Conservation (phyloP, 1,140 invertebrate genomes). For the Drosophila suzukii region DNA sequence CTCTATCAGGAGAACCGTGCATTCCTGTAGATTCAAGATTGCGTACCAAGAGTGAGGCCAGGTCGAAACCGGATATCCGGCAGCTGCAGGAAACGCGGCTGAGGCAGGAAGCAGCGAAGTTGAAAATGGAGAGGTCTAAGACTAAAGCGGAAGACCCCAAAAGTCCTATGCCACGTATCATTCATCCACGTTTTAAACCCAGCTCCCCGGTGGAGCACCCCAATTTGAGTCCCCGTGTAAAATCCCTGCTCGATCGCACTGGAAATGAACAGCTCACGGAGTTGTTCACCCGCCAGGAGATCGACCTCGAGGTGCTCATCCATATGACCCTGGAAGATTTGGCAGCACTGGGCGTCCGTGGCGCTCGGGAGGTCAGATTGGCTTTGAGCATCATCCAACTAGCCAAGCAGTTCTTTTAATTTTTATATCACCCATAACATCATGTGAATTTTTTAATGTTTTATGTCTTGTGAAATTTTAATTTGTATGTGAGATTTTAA, state of each 20-base stretch:
- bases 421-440: not conserved
- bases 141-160: not conserved
- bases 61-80: not conserved
- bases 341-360: slow-evolving; percentile 53
- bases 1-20: not conserved
- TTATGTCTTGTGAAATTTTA: slow-evolving; percentile 16
- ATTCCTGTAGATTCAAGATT: not conserved
- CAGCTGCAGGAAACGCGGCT: slow-evolving; percentile 5
- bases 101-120: not conserved
- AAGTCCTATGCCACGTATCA: not conserved
- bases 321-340: slow-evolving; percentile 68
- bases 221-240: slow-evolving; percentile 50
- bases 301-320: slow-evolving; percentile 58
- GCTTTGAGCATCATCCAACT: slow-evolving; percentile 55
- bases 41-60: not conserved
- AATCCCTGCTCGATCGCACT: slow-evolving; percentile 52
- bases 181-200: slow-evolving; percentile 36
- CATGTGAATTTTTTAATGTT: slow-evolving; percentile 7
- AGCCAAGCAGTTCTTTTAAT: slow-evolving; percentile 57
- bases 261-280: slow-evolving; percentile 58
- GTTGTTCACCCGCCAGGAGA: slow-evolving; percentile 63
- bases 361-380: slow-evolving; percentile 52
- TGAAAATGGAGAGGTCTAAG: not conserved
- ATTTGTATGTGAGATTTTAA: slow-evolving; percentile 15
- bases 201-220: slow-evolving; percentile 62